Conservation (phyloP, 2,888 invertebrate species). For the Lobophora halterata region DNA sequence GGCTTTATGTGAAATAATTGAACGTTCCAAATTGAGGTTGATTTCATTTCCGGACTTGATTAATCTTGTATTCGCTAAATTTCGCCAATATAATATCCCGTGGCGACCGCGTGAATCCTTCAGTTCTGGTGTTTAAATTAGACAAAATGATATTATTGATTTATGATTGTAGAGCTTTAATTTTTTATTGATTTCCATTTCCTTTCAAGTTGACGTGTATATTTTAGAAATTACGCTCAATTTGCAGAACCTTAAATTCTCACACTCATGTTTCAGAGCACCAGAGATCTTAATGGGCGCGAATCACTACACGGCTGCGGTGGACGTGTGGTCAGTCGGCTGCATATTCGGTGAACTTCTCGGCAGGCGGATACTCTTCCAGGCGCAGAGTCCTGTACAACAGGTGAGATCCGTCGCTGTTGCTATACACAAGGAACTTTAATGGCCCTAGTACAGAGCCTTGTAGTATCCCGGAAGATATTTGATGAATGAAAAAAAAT, state of each 20-base stretch:
- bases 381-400: conserved; percentile 98
- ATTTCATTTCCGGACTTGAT: conserved; percentile 29
- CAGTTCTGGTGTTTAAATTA: conserved; percentile 1
- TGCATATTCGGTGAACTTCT: conserved; percentile 99
- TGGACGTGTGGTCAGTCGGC: conserved; percentile 99
- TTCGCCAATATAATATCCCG: conserved; percentile 5
- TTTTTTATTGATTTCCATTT: no score
- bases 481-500: no score
- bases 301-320: conserved; percentile 96
- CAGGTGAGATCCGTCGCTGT: conserved; percentile 82
- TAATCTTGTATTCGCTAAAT: conserved; percentile 23
- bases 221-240: no score
- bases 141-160: no score
- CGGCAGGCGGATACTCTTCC: conserved; percentile 97
- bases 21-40: conserved; percentile 20
- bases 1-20: conserved; percentile 29
- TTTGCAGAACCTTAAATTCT: no score
- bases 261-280: conserved; percentile 81
- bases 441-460: background rate
- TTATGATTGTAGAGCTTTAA: no score
- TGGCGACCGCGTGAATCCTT: background rate
- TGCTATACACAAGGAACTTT: background rate
- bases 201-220: no score
- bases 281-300: conserved; percentile 99
- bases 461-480: conserved; percentile 1